Evolutionary conservation across 2,888 invertebrate genomes (phyloP), one percentile per base, ranked within the genome.

Genomic region (Horisme vitalbata): DNA sequence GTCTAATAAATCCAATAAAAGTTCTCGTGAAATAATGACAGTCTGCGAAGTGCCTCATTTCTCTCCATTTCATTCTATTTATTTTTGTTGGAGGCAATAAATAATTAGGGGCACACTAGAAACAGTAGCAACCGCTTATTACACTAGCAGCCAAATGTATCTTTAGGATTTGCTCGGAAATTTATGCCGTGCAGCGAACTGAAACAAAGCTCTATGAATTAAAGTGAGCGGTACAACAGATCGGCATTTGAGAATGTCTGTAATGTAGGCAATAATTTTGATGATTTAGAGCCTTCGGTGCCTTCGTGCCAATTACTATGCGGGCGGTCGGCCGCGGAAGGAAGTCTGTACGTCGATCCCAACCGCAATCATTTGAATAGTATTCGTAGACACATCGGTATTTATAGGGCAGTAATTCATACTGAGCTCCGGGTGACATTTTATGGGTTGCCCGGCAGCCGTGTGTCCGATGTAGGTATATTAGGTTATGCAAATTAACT

Each of bases 201-300:
- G 71, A 73, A 79, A 79, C 76, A 78, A 79, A 77, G 75, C 76
- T 67, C 61, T 64, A 68, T 61, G 75, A 77, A 78, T 80, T 79
- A 77, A 76, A 77, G 65, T 71, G 71, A 66, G 61, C 74, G 68
- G 60, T 71, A 83, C 74, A 83, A 74, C 83, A 83, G 80, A 85
- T 84, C 81, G 80, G 65, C 59, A 65, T 67, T 61, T 62, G 68
- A 56, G 73, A 78, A 78, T 72, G 70, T 71, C 68, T 68, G 80
- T 81, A 80, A 80, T 83, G 86, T 79, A 84, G 81, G 83, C 75
- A 87, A 83, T 86, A 86, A 88, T 88, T 87, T 83, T 70, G 80
- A 81, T 87, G 88, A 88, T 89, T 88, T 87, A 89, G 73, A 68
- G 71, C 65, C 66, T 59, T 67, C 65, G 56, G 70, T 73, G 76